Evolutionary conservation across 2,888 invertebrate species (phyloP).

Genomic region (Coenonympha arcania): DNA sequence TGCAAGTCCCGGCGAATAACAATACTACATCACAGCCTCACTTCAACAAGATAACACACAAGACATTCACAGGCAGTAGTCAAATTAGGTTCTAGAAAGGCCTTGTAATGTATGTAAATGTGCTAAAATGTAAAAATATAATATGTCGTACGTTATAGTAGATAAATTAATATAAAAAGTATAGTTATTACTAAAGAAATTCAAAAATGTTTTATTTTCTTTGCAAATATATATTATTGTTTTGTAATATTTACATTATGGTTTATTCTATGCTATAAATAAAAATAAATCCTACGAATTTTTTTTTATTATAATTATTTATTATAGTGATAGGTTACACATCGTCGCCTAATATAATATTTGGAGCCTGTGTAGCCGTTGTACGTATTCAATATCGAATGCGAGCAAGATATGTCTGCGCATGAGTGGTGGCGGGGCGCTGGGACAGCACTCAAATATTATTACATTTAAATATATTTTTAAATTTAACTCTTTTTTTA

Average conservation of each 20-base stretch:
- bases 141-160: slow-evolving; percentile 46
- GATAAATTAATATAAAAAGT: slow-evolving; percentile 38
- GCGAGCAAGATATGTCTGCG: no score
- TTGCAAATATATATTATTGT: slow-evolving; percentile 59
- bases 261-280: slow-evolving; percentile 48
- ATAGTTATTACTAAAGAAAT: slow-evolving; percentile 40
- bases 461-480: no score
- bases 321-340: not conserved
- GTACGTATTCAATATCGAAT: no score
- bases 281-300: slow-evolving; percentile 29
- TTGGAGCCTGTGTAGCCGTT: no score
- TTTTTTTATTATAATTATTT: not conserved
- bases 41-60: slow-evolving; percentile 26
- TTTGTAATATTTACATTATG: slow-evolving; percentile 61
- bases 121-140: slow-evolving; percentile 57
- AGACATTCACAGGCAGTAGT: slow-evolving; percentile 28
- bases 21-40: slow-evolving; percentile 31
- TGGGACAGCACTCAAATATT: no score
- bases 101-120: slow-evolving; percentile 68
- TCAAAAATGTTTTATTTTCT: slow-evolving; percentile 51
- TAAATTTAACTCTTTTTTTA: no score
- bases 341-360: no score
- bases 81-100: slow-evolving; percentile 38
- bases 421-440: no score
- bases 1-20: not conserved